Evolutionary conservation across 2,113 vertebrate species (phyloP).

Genomic region (Muntiacus reevesi): DNA sequence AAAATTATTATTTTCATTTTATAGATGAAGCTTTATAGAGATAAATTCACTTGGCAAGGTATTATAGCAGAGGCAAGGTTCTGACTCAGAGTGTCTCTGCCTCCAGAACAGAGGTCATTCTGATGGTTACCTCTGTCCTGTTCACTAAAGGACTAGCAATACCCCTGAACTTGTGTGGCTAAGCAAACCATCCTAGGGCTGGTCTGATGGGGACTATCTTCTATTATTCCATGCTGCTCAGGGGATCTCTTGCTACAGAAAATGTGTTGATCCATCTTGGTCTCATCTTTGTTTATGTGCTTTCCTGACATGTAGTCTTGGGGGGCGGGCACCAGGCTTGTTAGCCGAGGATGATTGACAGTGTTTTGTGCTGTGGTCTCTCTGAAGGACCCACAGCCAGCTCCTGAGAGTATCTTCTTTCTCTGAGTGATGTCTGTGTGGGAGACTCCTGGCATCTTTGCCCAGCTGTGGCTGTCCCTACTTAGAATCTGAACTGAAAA

Average conservation of each 20-base stretch:
- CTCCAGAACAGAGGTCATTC: neutral
- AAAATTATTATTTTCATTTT: neutral
- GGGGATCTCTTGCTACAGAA: neutral
- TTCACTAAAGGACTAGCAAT: neutral
- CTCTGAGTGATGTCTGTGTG: neutral
- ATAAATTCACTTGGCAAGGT: neutral
- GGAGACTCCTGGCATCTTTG: neutral
- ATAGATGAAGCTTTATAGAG: neutral
- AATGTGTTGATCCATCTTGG: neutral
- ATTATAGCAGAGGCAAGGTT: neutral
- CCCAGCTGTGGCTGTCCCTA: neutral
- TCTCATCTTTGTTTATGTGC: neutral
- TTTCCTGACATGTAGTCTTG: neutral
- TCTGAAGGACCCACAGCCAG: neutral
- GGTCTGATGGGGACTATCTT: neutral
- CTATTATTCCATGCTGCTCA: neutral
- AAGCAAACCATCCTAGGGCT: neutral
- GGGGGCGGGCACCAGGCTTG: neutral
- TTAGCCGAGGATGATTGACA: neutral
- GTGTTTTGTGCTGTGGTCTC: neutral
- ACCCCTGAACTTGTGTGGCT: neutral
- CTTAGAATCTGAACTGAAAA: neutral
- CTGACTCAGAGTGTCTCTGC: neutral
- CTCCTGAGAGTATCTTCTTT: neutral
- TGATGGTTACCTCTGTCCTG: neutral